phyloP scores from a whole-genome alignment of 2,888 invertebrate genomes.

The Pandemis heparana region DNA sequence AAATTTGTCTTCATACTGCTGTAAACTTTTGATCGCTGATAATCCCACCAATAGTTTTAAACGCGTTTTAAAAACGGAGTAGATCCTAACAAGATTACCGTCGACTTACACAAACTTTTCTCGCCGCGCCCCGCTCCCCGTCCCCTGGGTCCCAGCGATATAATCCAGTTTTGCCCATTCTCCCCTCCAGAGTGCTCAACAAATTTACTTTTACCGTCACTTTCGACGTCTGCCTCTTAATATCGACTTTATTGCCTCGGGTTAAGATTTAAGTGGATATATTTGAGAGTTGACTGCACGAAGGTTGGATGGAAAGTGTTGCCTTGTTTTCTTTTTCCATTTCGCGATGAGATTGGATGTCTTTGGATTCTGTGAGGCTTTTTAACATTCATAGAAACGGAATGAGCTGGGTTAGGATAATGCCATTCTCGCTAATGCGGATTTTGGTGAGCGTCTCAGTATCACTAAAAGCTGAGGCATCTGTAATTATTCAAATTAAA shows the following conservation, averaged over 20 bases:
- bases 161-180: slow-evolving; percentile 77
- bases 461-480: neutral
- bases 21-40: neutral
- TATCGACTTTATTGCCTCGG: slow-evolving; percentile 27
- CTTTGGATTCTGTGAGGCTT: slow-evolving; percentile 22
- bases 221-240: slow-evolving; percentile 14
- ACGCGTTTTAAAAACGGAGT: slow-evolving; percentile 1
- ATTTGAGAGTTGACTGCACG: slow-evolving; percentile 1
- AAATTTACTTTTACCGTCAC: slow-evolving; percentile 35
- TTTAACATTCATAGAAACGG: slow-evolving; percentile 40
- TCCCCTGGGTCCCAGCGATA: slow-evolving; percentile 64
- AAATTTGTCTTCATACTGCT: no score
- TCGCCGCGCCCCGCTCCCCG: slow-evolving; percentile 52
- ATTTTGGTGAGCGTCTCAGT: neutral
- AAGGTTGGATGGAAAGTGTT: slow-evolving; percentile 20
- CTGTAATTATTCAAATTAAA: neutral
- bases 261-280: slow-evolving; percentile 21
- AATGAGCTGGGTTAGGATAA: slow-evolving; percentile 23
- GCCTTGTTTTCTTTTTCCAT: slow-evolving; percentile 40
- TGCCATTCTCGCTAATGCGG: slow-evolving; percentile 8
- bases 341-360: slow-evolving; percentile 37
- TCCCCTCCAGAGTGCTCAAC: slow-evolving; percentile 65
- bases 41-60: neutral
- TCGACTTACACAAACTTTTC: slow-evolving; percentile 68
- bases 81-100: slow-evolving; percentile 65